Evolutionary conservation across 2,797 vertebrate genomes (phyloP).

Genomic region (Pristis pectinata): DNA sequence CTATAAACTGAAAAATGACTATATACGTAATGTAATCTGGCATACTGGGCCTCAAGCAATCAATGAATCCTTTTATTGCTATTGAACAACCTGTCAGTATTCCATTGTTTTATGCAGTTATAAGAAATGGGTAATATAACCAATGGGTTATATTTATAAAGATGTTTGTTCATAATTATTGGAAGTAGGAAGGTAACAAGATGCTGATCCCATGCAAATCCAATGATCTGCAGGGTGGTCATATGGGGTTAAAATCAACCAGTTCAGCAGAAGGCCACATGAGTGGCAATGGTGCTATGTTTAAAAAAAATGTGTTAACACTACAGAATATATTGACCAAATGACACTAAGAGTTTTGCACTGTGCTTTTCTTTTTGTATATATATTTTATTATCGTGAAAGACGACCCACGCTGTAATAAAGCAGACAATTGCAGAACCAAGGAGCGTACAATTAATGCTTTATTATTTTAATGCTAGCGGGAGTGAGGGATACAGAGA

Average conservation of each 20-base stretch:
- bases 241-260: not conserved
- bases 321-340: too few relatives aligned
- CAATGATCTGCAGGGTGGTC: not conserved
- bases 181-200: not conserved
- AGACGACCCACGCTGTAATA: too few relatives aligned
- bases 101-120: not conserved
- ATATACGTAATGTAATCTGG: not conserved
- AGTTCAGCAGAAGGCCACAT: not conserved
- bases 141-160: not conserved
- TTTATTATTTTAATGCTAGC: too few relatives aligned
- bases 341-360: too few relatives aligned
- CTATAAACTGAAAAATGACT: not conserved
- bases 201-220: not conserved
- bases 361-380: too few relatives aligned
- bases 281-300: too few relatives aligned
- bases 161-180: not conserved
- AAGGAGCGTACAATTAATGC: too few relatives aligned
- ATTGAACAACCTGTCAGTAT: not conserved
- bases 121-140: not conserved
- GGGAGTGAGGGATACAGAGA: too few relatives aligned
- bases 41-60: not conserved
- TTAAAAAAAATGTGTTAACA: too few relatives aligned
- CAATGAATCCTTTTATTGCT: not conserved
- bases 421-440: too few relatives aligned
- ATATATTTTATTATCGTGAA: too few relatives aligned